A percentile compares a stretch with the other conserved stretches of the same genome.
These are phyloP conservation scores for Trichogramma dendrolimi DNA, from an alignment of 2,888 invertebrate genomes.

Conservation along the genomic window DNA sequence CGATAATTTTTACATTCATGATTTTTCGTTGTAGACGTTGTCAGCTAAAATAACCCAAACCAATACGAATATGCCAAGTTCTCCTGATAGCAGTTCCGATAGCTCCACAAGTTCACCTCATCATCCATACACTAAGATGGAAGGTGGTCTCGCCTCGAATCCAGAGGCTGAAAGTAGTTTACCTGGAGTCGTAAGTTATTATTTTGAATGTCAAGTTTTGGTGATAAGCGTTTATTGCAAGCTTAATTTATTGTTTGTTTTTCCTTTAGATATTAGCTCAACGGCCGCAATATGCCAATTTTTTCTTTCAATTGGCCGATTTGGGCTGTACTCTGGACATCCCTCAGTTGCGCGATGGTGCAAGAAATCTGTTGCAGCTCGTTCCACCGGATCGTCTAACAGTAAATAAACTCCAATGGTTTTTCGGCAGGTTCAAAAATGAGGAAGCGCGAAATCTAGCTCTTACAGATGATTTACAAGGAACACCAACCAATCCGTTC, in stretches of 20 bases:
- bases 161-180: constrained; percentile 82
- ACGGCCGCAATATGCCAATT: constrained; percentile 71
- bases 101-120: constrained; percentile 92
- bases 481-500: constrained; percentile 62
- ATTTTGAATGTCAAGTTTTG: background rate
- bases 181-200: constrained; percentile 77
- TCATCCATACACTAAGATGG: constrained; percentile 59
- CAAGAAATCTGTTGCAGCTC: constrained; percentile 71
- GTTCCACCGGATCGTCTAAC: constrained; percentile 73
- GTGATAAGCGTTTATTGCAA: background rate
- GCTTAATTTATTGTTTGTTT: background rate
- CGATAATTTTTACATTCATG: background rate
- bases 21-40: constrained; percentile 56
- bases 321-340: constrained; percentile 79
- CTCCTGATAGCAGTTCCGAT: constrained; percentile 90
- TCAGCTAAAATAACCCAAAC: constrained; percentile 75
- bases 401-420: constrained; percentile 57
- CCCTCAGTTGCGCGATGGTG: constrained; percentile 77
- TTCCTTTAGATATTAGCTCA: constrained; percentile 71
- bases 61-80: constrained; percentile 68
- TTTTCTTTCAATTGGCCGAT: constrained; percentile 83
- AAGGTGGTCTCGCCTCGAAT: constrained; percentile 63
- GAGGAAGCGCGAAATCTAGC: constrained; percentile 39
- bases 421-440: constrained; percentile 54
- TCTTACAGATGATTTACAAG: constrained; percentile 42